Conservation (phyloP, 2,888 invertebrate genomes). For the Agrochola circellaris region DNA sequence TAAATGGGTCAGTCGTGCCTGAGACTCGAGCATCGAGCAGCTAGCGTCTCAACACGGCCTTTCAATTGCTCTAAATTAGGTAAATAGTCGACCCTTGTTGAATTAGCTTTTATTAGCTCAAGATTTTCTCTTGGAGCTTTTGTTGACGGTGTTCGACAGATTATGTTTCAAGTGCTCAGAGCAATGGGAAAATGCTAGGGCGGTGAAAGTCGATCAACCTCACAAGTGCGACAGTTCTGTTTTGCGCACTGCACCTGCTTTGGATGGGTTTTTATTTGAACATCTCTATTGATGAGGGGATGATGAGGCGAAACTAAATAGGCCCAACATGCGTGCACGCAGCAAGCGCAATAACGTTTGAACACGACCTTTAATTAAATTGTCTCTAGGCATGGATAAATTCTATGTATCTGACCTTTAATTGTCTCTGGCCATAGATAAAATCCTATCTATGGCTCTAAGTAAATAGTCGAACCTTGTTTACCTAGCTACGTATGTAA, state of each 20-base stretch:
- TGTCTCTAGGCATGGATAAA: too few species aligned
- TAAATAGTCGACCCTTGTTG: conserved; percentile 80
- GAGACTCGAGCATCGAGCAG: conserved; percentile 50
- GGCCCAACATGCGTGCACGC: too few species aligned
- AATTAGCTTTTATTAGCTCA: conserved; percentile 77
- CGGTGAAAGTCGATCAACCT: neutral
- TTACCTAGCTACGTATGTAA: neutral
- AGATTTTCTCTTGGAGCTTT: conserved; percentile 65
- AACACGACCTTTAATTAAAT: neutral
- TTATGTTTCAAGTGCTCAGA: conserved; percentile 19
- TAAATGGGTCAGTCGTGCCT: conserved; percentile 81
- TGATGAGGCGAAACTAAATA: neutral
- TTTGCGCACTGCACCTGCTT: too few species aligned
- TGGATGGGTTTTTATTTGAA: neutral
- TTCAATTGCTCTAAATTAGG: conserved; percentile 85
- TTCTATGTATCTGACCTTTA: neutral
- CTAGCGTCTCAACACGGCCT: conserved; percentile 74
- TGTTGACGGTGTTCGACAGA: conserved; percentile 37
- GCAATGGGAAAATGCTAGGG: neutral
- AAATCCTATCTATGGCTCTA: neutral
- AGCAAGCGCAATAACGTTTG: neutral
- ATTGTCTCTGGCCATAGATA: neutral
- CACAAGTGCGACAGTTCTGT: neutral
- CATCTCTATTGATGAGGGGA: neutral
- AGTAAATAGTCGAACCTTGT: neutral